Percentiles rank a stretch among this genome's conserved stretches.
Conservation (phyloP, 2,797 vertebrate genomes). For the Echeneis naucrates region DNA sequence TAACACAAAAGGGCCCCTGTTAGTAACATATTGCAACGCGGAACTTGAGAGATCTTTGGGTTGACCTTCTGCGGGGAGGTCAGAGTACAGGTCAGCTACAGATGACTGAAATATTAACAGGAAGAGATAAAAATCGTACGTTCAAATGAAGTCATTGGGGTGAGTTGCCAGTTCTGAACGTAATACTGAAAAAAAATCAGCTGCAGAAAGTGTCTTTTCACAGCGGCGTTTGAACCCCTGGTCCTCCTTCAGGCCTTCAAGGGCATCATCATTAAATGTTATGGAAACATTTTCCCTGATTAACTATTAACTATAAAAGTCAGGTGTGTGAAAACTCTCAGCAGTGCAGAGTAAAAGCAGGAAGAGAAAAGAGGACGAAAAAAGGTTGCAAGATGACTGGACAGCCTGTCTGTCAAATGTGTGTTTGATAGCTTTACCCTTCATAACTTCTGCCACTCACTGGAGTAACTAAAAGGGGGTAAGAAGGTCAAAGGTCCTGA, state of each 20-base stretch:
- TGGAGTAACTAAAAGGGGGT: too few species aligned
- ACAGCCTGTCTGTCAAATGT: background rate
- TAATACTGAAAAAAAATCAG: conserved; percentile 18
- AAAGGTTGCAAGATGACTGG: background rate
- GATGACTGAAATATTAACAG: conserved; percentile 32
- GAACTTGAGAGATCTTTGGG: conserved; percentile 22
- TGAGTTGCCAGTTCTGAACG: background rate
- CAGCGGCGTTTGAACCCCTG: conserved; percentile 4
- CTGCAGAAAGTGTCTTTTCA: conserved; percentile 1
- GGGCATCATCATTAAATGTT: background rate
- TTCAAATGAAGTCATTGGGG: conserved; percentile 22
- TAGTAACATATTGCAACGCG: conserved; percentile 27
- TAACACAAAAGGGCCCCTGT: conserved; percentile 2
- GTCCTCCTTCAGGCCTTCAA: background rate
- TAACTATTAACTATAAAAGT: conserved; percentile 5
- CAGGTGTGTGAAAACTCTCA: conserved; percentile 3
- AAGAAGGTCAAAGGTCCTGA: too few species aligned
- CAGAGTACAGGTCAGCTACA: conserved; percentile 21
- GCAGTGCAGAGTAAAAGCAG: background rate
- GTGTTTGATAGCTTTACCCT: too few species aligned
- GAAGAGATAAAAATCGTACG: background rate
- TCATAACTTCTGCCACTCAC: background rate
- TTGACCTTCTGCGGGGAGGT: conserved; percentile 29
- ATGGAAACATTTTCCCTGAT: conserved; percentile 8
- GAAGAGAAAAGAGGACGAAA: background rate